phyloP scores from a whole-genome alignment of 2,888 invertebrate genomes.

The Cryptocheilus praepositus region DNA sequence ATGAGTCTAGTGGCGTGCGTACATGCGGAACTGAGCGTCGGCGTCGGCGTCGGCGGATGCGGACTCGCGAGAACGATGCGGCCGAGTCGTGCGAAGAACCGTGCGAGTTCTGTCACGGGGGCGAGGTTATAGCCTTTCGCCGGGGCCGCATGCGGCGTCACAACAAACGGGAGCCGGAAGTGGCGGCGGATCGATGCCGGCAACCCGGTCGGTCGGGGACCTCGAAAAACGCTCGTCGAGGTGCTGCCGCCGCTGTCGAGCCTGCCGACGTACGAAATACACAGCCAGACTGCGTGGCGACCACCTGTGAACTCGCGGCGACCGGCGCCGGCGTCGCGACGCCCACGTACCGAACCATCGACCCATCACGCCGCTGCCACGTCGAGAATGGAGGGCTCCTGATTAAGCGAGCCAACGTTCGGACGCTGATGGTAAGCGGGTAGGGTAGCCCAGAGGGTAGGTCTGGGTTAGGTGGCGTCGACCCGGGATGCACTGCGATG shows the following conservation, averaged over 20 bases:
- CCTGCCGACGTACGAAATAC: constrained; percentile 55
- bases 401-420: too few relatives aligned
- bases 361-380: constrained; percentile 36
- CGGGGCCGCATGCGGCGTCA: constrained; percentile 55
- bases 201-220: constrained; percentile 59
- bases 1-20: too few relatives aligned
- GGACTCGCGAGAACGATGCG: not conserved
- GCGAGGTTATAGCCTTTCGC: constrained; percentile 34
- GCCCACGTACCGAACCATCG: constrained; percentile 51
- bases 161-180: constrained; percentile 64
- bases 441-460: too few relatives aligned
- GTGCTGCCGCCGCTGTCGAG: constrained; percentile 46
- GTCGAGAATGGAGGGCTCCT: constrained; percentile 11
- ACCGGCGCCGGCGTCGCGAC: constrained; percentile 68
- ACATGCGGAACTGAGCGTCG: too few relatives aligned
- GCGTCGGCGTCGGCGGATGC: not conserved
- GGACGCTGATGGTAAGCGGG: too few relatives aligned
- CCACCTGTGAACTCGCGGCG: constrained; percentile 67
- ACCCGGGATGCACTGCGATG: too few relatives aligned
- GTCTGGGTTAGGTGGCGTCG: too few relatives aligned
- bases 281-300: constrained; percentile 70
- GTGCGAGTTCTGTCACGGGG: constrained; percentile 18
- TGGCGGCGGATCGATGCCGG: constrained; percentile 48
- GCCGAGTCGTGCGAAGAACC: too few relatives aligned
- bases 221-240: constrained; percentile 57